These are phyloP conservation scores for Drosophila infuscata DNA, from an alignment of 2,888 invertebrate genomes.

Conservation along the genomic window DNA sequence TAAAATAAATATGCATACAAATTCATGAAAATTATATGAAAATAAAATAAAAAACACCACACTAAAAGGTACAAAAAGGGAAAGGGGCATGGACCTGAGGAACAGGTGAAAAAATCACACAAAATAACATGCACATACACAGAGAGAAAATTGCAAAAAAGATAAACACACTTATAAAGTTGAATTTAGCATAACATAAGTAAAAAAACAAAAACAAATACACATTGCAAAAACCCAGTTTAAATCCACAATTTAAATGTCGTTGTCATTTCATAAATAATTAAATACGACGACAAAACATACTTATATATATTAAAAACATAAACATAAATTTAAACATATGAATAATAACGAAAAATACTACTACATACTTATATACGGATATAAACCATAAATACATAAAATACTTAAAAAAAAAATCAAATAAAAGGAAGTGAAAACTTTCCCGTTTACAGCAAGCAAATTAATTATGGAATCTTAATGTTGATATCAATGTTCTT, in stretches of 20 bases:
- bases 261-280: conserved; percentile 73
- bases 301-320: conserved; percentile 6
- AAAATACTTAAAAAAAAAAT: conserved; percentile 11
- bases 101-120: conserved; percentile 66
- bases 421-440: conserved; percentile 28
- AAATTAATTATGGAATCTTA: conserved; percentile 40
- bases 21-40: conserved; percentile 36
- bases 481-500: conserved; percentile 47
- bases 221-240: conserved; percentile 53
- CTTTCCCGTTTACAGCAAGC: conserved; percentile 34
- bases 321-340: conserved; percentile 14
- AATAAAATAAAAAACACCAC: conserved; percentile 50
- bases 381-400: conserved; percentile 10
- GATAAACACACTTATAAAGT: conserved; percentile 59
- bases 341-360: conserved; percentile 12
- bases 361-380: conserved; percentile 13
- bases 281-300: conserved; percentile 32
- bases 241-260: conserved; percentile 71
- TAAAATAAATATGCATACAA: conserved; percentile 23
- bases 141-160: neutral
- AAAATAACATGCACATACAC: conserved; percentile 21
- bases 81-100: conserved; percentile 42
- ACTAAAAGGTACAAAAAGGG: conserved; percentile 68
- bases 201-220: conserved; percentile 10
- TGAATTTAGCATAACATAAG: conserved; percentile 66